Percentiles rank a stretch among this genome's conserved stretches.
These are phyloP conservation scores for Vanessa tameamea DNA, from an alignment of 1,140 invertebrate species.

Conservation along the genomic window DNA sequence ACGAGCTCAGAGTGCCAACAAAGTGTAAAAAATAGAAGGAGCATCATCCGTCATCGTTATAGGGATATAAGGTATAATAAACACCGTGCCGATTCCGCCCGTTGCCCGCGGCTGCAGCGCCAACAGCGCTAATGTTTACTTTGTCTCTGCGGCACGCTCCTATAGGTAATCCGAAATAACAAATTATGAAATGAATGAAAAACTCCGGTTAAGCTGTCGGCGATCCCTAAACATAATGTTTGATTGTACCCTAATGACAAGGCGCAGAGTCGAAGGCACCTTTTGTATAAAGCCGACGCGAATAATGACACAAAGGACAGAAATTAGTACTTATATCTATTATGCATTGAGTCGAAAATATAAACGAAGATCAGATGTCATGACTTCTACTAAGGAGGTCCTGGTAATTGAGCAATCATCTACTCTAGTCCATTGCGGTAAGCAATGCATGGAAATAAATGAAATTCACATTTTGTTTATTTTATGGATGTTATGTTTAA, in stretches of 20 bases:
- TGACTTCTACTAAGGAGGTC: slow-evolving; percentile 77
- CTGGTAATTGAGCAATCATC: slow-evolving; percentile 80
- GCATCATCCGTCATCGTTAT: slow-evolving; percentile 38
- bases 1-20: slow-evolving; percentile 31
- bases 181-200: slow-evolving; percentile 79
- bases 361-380: slow-evolving; percentile 35
- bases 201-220: slow-evolving; percentile 76
- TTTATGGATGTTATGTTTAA: slow-evolving; percentile 50
- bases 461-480: slow-evolving; percentile 75
- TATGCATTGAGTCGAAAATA: slow-evolving; percentile 47
- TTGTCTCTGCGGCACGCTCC: slow-evolving; percentile 72
- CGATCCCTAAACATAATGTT: slow-evolving; percentile 78
- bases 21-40: slow-evolving; percentile 38
- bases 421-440: slow-evolving; percentile 76
- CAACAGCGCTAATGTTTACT: slow-evolving; percentile 69
- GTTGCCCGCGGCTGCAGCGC: slow-evolving; percentile 39
- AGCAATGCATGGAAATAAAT: slow-evolving; percentile 74
- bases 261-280: slow-evolving; percentile 69
- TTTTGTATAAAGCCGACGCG: slow-evolving; percentile 74
- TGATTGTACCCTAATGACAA: slow-evolving; percentile 79
- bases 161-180: slow-evolving; percentile 72
- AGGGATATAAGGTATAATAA: slow-evolving; percentile 22
- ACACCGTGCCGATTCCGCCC: slow-evolving; percentile 34
- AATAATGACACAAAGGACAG: slow-evolving; percentile 39
- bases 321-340: slow-evolving; percentile 49